phyloP scores from a whole-genome alignment of 2,888 invertebrate genomes.

The Nomada fabriciana region DNA sequence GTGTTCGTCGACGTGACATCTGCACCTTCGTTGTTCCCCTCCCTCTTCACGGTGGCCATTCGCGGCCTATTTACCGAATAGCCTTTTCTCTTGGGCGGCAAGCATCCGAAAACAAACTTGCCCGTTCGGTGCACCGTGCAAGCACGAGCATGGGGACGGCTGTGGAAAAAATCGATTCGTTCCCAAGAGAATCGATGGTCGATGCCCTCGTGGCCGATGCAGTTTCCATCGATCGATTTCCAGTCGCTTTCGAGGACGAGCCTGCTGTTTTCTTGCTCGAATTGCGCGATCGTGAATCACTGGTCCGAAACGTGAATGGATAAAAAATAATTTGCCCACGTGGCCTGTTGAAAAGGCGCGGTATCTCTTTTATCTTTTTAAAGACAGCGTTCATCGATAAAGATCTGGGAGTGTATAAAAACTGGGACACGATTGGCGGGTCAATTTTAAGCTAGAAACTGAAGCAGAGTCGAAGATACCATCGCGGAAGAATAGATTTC shows the following conservation, averaged over 20 bases:
- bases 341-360: neutral
- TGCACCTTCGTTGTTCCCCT: conserved; percentile 62
- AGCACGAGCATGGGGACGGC: conserved; percentile 4
- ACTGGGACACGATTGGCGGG: no score
- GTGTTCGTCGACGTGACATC: conserved; percentile 72
- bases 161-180: conserved; percentile 40
- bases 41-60: conserved; percentile 10
- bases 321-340: no score
- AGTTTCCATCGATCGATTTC: conserved; percentile 20
- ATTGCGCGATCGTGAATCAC: conserved; percentile 2
- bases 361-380: no score
- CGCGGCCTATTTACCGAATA: conserved; percentile 61
- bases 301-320: neutral
- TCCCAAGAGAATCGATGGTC: conserved; percentile 31
- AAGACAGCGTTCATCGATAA: no score
- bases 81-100: conserved; percentile 39
- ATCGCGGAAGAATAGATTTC: no score
- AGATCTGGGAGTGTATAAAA: no score
- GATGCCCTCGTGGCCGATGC: neutral
- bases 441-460: no score
- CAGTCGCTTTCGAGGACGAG: neutral
- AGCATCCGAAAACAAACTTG: conserved; percentile 46
- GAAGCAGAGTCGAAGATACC: no score
- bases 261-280: neutral
- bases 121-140: neutral